These are phyloP conservation scores for Pantherophis guttatus DNA, from an alignment of 2,113 vertebrate species.

Conservation along the genomic window DNA sequence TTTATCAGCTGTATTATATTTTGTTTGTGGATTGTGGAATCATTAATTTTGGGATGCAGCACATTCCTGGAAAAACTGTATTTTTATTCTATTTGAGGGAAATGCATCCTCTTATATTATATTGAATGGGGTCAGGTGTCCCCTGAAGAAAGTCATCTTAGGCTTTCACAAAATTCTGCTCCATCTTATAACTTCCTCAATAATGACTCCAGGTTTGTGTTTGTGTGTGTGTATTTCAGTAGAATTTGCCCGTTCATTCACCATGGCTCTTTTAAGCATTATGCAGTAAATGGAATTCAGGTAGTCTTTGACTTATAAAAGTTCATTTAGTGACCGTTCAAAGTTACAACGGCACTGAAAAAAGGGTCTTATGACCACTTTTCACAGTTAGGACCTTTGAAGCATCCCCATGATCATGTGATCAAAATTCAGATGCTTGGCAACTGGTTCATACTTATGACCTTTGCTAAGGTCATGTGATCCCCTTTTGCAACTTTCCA, in stretches of 20 bases:
- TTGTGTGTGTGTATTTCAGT: neutral
- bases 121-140: neutral
- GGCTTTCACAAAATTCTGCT: neutral
- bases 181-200: neutral
- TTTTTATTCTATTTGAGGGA: neutral
- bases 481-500: too few relatives aligned
- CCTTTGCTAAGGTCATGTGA: too few relatives aligned
- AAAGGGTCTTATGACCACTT: too few relatives aligned
- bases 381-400: too few relatives aligned
- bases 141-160: neutral
- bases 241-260: neutral
- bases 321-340: too few relatives aligned
- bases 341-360: too few relatives aligned
- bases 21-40: neutral
- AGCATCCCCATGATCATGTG: too few relatives aligned
- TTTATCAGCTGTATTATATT: neutral
- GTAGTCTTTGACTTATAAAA: too few relatives aligned
- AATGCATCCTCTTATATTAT: neutral
- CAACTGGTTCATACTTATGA: too few relatives aligned
- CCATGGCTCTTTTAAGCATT: neutral
- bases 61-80: neutral
- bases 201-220: neutral
- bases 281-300: neutral
- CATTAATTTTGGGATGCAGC: neutral
- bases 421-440: too few relatives aligned